These are phyloP conservation scores for Fregata magnificens DNA, from an alignment of 2,113 vertebrate species.

Conservation along the genomic window DNA sequence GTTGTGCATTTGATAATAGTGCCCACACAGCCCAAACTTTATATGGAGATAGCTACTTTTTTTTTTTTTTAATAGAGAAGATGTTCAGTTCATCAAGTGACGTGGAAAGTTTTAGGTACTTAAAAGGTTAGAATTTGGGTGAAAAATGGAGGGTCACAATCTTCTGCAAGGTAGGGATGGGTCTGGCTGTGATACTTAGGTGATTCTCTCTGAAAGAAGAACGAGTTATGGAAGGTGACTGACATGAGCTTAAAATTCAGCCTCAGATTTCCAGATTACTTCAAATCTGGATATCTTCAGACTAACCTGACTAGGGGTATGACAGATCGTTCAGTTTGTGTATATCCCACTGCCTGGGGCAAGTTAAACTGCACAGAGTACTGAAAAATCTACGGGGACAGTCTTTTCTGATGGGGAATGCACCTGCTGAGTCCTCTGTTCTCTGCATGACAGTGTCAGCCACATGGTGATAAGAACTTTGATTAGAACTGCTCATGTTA, in stretches of 20 bases:
- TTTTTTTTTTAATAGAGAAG: neutral
- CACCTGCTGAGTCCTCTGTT: neutral
- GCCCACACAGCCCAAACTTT: neutral
- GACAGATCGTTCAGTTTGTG: neutral
- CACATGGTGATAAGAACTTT: neutral
- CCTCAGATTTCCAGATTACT: neutral
- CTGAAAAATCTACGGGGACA: neutral
- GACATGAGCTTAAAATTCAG: neutral
- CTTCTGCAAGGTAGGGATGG: neutral
- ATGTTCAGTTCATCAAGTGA: neutral
- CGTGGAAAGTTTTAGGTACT: neutral
- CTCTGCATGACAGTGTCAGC: neutral
- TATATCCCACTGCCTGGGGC: neutral
- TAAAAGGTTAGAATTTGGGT: neutral
- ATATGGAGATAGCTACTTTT: neutral
- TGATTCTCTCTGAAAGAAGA: neutral
- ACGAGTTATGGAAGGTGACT: neutral
- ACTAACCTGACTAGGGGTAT: neutral
- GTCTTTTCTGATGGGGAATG: neutral
- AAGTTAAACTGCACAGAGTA: neutral
- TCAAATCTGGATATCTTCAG: neutral
- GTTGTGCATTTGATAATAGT: neutral
- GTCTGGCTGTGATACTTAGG: neutral
- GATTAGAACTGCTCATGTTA: neutral
- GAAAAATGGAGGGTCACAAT: neutral